Conservation (phyloP, 2,113 vertebrate genomes). For the Pithys albifrons region DNA sequence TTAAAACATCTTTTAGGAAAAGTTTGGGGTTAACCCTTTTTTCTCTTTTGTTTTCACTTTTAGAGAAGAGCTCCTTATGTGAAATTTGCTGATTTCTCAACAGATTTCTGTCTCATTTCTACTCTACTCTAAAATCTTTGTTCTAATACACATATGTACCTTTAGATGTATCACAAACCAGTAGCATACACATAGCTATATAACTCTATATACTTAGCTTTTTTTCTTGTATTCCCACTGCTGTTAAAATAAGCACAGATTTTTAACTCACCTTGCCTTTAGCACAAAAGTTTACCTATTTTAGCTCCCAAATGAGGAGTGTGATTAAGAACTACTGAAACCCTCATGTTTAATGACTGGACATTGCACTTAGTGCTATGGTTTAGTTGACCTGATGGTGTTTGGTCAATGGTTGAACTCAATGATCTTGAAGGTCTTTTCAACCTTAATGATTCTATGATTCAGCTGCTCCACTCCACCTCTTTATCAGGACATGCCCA, state of each 20-base stretch:
- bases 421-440: not conserved
- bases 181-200: not conserved
- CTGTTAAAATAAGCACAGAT: not conserved
- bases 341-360: not conserved
- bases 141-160: not conserved
- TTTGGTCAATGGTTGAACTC: not conserved
- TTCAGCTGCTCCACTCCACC: not conserved
- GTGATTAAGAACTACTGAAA: not conserved
- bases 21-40: not conserved
- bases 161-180: not conserved
- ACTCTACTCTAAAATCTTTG: not conserved
- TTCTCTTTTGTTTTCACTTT: not conserved
- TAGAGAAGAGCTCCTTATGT: not conserved
- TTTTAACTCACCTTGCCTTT: not conserved
- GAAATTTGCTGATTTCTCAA: not conserved
- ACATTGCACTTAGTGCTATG: not conserved
- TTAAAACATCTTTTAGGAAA: not conserved
- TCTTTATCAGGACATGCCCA: not conserved
- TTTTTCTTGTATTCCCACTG: not conserved
- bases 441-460: not conserved
- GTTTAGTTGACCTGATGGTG: not conserved
- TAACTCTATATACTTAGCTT: not conserved
- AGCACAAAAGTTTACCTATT: not conserved
- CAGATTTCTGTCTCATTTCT: not conserved
- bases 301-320: not conserved